These are phyloP conservation scores for Ctenopoma kingsleyae DNA, from an alignment of 2,797 vertebrate species.

Conservation along the genomic window DNA sequence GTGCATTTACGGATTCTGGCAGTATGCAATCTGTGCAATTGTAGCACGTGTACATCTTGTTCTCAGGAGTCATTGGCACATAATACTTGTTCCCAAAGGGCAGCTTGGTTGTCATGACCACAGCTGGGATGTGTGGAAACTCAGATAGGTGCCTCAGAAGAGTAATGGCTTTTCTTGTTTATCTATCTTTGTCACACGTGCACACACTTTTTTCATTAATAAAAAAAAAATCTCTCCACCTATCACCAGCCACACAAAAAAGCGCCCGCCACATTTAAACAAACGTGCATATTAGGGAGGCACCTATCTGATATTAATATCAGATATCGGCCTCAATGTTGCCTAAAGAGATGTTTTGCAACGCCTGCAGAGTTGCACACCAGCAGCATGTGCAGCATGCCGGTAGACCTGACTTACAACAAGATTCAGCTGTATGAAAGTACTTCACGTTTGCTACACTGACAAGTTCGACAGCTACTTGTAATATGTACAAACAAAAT, in stretches of 20 bases:
- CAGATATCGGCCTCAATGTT: no score
- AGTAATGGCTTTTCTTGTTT: conserved; percentile 36
- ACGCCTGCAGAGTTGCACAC: no score
- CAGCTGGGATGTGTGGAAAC: conserved; percentile 60
- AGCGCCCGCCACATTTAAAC: neutral
- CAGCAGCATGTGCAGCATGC: no score
- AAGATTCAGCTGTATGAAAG: no score
- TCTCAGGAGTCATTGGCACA: conserved; percentile 51
- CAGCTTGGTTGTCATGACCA: conserved; percentile 65
- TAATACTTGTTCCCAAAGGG: conserved; percentile 57
- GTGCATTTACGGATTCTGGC: conserved; percentile 5
- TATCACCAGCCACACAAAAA: neutral
- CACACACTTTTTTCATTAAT: neutral
- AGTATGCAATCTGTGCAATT: conserved; percentile 14
- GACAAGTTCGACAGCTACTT: no score
- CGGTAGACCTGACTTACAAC: no score
- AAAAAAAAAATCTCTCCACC: no score
- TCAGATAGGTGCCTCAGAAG: conserved; percentile 54
- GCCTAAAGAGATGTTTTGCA: no score
- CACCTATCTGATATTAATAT: no score
- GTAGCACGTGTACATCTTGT: conserved; percentile 33
- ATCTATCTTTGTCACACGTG: conserved; percentile 6
- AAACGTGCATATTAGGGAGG: neutral
- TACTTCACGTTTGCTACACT: no score
- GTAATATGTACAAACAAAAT: no score